These are phyloP conservation scores for Hippocampus barbouri DNA, from an alignment of 2,113 vertebrate species.

Conservation along the genomic window DNA sequence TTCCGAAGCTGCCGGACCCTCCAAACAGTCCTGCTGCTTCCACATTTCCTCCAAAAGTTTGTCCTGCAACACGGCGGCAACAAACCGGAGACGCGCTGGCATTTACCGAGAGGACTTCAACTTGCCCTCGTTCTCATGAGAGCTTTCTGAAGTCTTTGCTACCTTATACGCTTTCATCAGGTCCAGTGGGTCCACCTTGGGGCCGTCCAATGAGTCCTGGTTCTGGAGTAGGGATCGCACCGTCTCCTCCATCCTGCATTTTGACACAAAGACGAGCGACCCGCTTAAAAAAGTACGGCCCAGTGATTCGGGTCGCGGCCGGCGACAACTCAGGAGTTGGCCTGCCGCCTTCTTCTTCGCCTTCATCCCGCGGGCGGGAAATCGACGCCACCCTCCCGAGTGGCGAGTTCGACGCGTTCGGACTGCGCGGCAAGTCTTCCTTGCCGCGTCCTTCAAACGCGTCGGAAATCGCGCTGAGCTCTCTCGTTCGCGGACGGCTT, in stretches of 20 bases:
- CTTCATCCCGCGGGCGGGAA: no score
- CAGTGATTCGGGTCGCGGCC: background rate
- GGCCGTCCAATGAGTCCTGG: slow-evolving; percentile 78
- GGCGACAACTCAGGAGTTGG: no score
- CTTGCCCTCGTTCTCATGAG: background rate
- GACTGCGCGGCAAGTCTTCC: no score
- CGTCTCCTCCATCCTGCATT: slow-evolving; percentile 87
- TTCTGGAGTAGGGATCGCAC: slow-evolving; percentile 82
- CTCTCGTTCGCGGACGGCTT: no score
- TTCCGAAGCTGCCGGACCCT: slow-evolving; percentile 48
- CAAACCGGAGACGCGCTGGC: background rate
- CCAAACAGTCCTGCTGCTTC: slow-evolving; percentile 76
- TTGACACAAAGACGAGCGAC: background rate
- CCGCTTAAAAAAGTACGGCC: background rate
- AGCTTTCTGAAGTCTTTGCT: background rate
- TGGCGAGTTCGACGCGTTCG: no score
- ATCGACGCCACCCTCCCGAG: no score
- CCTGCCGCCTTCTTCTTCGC: no score
- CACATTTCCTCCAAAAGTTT: slow-evolving; percentile 81
- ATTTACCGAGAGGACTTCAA: background rate
- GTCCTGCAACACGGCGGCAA: slow-evolving; percentile 66
- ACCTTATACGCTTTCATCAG: slow-evolving; percentile 84
- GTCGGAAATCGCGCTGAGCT: no score
- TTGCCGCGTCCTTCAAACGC: no score
- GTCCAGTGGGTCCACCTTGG: slow-evolving; percentile 77